Evolutionary conservation across 2,797 vertebrate species (phyloP), one percentile per base, ranked within the genome.

Genomic region (Cryptoblepharus egeriae): DNA sequence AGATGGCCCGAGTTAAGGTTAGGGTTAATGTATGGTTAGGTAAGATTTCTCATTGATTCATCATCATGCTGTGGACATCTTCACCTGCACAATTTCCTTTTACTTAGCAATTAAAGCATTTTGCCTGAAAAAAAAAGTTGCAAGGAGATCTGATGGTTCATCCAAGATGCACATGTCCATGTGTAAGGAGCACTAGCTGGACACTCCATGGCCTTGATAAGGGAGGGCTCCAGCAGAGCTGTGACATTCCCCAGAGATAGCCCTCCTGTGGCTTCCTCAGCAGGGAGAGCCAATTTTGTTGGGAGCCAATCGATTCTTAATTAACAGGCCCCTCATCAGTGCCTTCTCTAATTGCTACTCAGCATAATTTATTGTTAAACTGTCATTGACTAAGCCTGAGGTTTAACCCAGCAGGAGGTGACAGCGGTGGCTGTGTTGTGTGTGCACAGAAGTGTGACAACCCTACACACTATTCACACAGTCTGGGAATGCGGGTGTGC

Each of bases 351-450:
- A 81, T 81, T 85, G 79, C 74, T 72, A 45, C 74, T 85, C 73
- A 63, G 58, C 73, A 67, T 81, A 76, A 77, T 80, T 77, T 58
- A 85, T 81, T 72, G 73, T 85, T 85, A 80, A 80, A 76, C 67
- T 76, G 57, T 77, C 45, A 65, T 32, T 42, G 68, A 39, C 55
- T 39, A 22, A 16, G 18, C 81, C 28, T 3, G 32, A 64, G 30
- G 64, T 39, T 64, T 76, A 57, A 24, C 58, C 49, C 61, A 76
- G 68, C 57, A 2, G 73, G 73, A 76, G 67, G 37, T 35, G 74
- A 18, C 1, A 5, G 67, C 81, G 20, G 24, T 37, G 77, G 37
- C 26, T 4, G 1, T 4, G 11, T 24, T 83, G 71, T 30, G 69
- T 30, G 69, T 42, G 45, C 2, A 1, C 24, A 76, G 18, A 45